Evolutionary conservation across 1,140 invertebrate species (phyloP).

Genomic region (Varroa destructor): DNA sequence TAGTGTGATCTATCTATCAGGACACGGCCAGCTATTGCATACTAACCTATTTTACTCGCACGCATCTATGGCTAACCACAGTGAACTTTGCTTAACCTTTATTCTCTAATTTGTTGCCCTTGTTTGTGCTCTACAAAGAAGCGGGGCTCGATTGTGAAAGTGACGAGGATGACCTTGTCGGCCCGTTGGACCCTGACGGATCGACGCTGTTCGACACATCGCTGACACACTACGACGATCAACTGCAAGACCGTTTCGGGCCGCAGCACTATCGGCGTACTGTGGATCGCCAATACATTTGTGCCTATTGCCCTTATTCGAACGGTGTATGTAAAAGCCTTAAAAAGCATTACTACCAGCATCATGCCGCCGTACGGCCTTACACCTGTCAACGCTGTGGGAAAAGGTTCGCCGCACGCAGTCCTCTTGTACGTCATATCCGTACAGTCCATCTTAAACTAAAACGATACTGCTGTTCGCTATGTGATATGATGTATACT

Average conservation of each 20-base stretch:
- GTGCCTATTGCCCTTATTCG: slow-evolving; percentile 3
- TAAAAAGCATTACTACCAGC: slow-evolving; percentile 19
- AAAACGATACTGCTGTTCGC: slow-evolving; percentile 8
- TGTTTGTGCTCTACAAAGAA: no score
- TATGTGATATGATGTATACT: slow-evolving; percentile 13
- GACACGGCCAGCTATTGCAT: no score
- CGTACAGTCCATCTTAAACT: slow-evolving; percentile 14
- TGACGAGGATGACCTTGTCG: no score
- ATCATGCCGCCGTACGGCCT: slow-evolving; percentile 13
- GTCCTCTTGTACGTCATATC: slow-evolving; percentile 2
- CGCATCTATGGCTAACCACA: no score
- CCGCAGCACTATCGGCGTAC: slow-evolving; percentile 19
- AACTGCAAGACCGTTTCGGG: slow-evolving; percentile 21
- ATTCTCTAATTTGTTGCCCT: no score
- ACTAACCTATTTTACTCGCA: no score
- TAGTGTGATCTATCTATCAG: no score
- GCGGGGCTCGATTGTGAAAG: no score
- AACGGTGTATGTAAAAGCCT: slow-evolving; percentile 17
- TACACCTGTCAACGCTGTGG: background rate
- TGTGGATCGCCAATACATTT: background rate
- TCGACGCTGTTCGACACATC: no score
- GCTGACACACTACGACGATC: background rate
- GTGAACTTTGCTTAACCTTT: no score
- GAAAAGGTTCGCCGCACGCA: slow-evolving; percentile 18
- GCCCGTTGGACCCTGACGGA: no score